These are phyloP conservation scores for Nothobranchius furzeri DNA, from an alignment of 2,113 vertebrate species.

Conservation along the genomic window DNA sequence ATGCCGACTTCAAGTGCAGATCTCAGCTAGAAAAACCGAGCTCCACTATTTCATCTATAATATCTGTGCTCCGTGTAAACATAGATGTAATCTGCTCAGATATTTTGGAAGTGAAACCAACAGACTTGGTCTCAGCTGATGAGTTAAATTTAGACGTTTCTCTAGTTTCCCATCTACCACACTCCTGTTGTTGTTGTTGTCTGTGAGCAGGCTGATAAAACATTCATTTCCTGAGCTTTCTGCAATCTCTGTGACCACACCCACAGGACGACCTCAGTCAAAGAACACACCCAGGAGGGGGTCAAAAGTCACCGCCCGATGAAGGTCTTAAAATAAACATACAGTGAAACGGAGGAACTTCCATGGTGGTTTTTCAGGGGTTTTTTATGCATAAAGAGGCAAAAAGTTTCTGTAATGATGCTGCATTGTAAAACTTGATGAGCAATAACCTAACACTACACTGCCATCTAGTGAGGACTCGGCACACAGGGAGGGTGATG, in stretches of 20 bases:
- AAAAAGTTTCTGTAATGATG: conserved; percentile 40
- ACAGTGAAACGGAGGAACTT: conserved; percentile 11
- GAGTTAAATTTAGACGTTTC: conserved; percentile 68
- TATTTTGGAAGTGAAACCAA: conserved; percentile 38
- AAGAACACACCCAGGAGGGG: conserved; percentile 26
- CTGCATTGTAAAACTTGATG: conserved; percentile 34
- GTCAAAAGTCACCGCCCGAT: conserved; percentile 50
- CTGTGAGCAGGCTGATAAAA: conserved; percentile 71
- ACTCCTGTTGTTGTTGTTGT: conserved; percentile 66
- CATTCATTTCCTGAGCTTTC: conserved; percentile 74
- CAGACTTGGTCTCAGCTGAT: conserved; percentile 59
- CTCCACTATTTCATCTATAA: not conserved
- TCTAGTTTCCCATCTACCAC: conserved; percentile 40
- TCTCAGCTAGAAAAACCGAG: not conserved
- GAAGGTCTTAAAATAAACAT: conserved; percentile 50
- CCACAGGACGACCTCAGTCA: conserved; percentile 50
- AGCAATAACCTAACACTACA: conserved; percentile 52
- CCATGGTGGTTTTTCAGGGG: conserved; percentile 1
- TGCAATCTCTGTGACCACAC: conserved; percentile 54
- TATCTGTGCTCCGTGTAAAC: conserved; percentile 18
- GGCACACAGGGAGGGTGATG: conserved; percentile 27
- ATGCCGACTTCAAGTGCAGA: conserved; percentile 1
- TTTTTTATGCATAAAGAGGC: not conserved
- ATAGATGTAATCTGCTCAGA: conserved; percentile 25
- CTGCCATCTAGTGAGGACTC: conserved; percentile 74